Conservation (phyloP, 2,113 vertebrate genomes). For the Antigone vipio region DNA sequence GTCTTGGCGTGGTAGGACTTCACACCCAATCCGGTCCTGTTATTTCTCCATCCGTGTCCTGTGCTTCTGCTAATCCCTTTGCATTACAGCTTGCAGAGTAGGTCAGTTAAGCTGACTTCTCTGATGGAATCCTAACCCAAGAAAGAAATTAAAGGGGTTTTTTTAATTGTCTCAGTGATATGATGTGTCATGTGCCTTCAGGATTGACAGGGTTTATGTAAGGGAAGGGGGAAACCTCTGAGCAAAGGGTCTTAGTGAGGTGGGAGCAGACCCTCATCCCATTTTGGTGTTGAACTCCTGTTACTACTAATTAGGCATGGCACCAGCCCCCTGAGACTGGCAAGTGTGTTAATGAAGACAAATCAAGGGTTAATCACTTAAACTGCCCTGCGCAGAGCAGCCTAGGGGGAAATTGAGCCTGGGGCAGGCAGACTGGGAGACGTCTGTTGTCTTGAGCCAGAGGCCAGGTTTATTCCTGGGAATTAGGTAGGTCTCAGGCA, state of each 20-base stretch:
- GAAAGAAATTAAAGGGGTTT: background rate
- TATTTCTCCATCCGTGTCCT: background rate
- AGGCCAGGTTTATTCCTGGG: background rate
- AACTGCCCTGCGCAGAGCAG: background rate
- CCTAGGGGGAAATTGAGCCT: background rate
- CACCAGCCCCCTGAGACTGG: background rate
- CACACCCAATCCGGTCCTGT: background rate
- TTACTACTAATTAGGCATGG: background rate
- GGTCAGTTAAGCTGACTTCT: background rate
- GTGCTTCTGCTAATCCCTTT: background rate
- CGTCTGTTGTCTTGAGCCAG: background rate
- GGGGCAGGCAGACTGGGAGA: background rate
- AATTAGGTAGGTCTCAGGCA: background rate
- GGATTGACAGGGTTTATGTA: background rate
- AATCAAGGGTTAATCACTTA: conserved; percentile 1
- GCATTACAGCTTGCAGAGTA: background rate
- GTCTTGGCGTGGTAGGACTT: background rate
- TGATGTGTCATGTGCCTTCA: background rate
- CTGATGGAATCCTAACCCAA: background rate
- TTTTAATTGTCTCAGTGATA: background rate
- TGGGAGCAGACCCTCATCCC: background rate
- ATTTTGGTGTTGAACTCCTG: background rate
- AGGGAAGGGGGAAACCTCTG: background rate
- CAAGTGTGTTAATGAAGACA: background rate
- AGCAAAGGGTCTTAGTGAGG: background rate